Evolutionary conservation across 1,140 invertebrate species (phyloP).

Genomic region (Hirudo medicinalis): DNA sequence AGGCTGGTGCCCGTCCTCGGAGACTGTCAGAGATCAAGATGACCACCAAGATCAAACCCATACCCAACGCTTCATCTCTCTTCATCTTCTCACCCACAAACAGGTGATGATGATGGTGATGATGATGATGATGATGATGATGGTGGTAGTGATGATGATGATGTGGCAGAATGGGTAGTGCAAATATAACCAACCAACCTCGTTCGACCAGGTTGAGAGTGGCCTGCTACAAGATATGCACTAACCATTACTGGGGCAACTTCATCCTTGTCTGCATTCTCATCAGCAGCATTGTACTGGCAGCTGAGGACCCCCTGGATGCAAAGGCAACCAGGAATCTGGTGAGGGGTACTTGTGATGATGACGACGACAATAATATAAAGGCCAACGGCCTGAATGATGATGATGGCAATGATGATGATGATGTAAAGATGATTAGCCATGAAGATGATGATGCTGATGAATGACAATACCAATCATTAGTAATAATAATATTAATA

Average conservation of each 20-base stretch:
- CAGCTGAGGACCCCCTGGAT: slow-evolving; percentile 86
- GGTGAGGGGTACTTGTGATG: slow-evolving; percentile 38
- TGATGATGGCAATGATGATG: not conserved
- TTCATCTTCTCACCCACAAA: slow-evolving; percentile 90
- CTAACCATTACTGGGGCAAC: slow-evolving; percentile 89
- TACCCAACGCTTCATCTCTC: slow-evolving; percentile 83
- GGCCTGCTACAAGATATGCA: slow-evolving; percentile 89
- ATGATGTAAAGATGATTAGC: not conserved
- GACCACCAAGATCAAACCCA: slow-evolving; percentile 70
- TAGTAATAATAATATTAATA: no score
- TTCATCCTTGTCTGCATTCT: slow-evolving; percentile 92
- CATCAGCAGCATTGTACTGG: slow-evolving; percentile 92
- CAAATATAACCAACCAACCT: no score
- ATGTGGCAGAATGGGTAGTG: no score
- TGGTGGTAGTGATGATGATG: no score
- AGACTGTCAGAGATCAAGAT: slow-evolving; percentile 81
- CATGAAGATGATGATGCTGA: not conserved
- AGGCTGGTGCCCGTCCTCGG: slow-evolving; percentile 57
- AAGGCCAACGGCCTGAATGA: no score
- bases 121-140: no score
- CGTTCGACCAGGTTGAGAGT: slow-evolving; percentile 16
- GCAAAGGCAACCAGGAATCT: slow-evolving; percentile 57
- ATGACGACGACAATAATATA: no score
- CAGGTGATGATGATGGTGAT: slow-evolving; percentile 49
- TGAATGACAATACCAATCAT: no score